Base-by-base conservation (phyloP, 2,888 invertebrate species). In the Pristionchus exspectatus region DNA sequence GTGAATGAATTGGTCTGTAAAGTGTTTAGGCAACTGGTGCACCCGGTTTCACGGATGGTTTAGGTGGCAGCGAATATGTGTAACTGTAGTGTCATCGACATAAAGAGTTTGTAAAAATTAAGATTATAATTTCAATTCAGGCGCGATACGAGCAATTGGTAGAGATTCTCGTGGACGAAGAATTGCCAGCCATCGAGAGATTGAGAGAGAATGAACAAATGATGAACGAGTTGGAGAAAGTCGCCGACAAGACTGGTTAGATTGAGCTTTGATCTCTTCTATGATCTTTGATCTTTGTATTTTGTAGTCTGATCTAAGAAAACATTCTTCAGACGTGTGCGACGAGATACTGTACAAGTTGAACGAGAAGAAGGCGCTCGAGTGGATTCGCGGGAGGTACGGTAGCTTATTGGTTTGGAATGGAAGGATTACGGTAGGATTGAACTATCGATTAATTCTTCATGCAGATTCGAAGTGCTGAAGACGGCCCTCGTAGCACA, bases 151-250 rank as follows among this genome's bases (percentile, higher is more conserved):
- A 91, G n/a, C 91, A 91, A 85, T 84, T 93, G 83, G 91, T 91
- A 21, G 92, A 93, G 63, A 91, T 93, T 24, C 74, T 94, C n/a
- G 56, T 38, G n/a, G 93, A 93, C 88, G 91, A 91, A 4, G 74
- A 90, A 14, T 87, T 88, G n/a, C 90, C 90, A 16, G 91, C 72
- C 1, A 91, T 92, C 27, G 50, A 83, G 77, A 63, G 87, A 24
- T 69, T 93, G 84, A 30, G 59, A 24, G 86, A 44, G 24, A 93
- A 92, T 87, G 85, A 91, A 59, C 89, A 90, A 59, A 56, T 93
- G 44, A 33, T 90, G 77, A 90, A 88, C 66, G 66, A 90, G 54
- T 54, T 93, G 33, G 89, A 91, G 33, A 81, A 56, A 10, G 90
- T 92, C 16, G 83, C 91, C 2, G 92, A 93, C 85, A 77, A 88